A percentile compares a stretch with the other conserved stretches of the same genome.
Conservation (phyloP, 2,888 invertebrate species). For the Drosophila hamatofila region DNA sequence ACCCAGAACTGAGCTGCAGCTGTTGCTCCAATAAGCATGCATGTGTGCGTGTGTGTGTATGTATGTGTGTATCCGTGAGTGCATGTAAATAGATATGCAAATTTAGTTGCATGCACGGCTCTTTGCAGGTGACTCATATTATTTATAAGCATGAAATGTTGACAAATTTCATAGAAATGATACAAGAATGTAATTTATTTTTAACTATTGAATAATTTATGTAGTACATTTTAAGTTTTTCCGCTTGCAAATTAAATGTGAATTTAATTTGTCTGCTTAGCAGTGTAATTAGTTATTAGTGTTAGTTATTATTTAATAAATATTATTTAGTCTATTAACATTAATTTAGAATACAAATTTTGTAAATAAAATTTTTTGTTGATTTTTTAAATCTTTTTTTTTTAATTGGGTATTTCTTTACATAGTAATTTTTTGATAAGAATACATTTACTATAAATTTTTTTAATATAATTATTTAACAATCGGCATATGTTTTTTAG, state of each 20-base stretch:
- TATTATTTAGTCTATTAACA: not conserved
- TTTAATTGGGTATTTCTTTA: no score
- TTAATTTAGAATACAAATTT: no score
- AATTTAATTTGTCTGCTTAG: not conserved
- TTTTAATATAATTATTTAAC: no score
- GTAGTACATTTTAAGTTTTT: not conserved
- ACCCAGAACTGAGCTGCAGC: constrained; percentile 33
- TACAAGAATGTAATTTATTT: constrained; percentile 6
- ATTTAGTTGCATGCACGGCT: constrained; percentile 3
- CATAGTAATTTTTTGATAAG: no score
- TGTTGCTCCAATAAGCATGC: constrained; percentile 1
- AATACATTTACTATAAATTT: no score
- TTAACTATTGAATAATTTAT: not conserved
- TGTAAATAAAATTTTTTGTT: no score
- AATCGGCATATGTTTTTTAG: no score
- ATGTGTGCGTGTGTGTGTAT: not conserved
- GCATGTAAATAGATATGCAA: constrained; percentile 10
- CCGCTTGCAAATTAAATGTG: not conserved
- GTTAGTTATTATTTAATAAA: not conserved
- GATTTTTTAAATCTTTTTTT: no score
- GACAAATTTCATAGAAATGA: not conserved
- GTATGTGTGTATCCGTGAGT: not conserved
- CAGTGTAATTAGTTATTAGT: not conserved
- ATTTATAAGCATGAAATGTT: not conserved
- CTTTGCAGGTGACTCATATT: constrained; percentile 12